Evolutionary conservation across 2,888 invertebrate genomes (phyloP), one percentile per base, ranked within the genome.

Genomic region (Drosophila putrida): DNA sequence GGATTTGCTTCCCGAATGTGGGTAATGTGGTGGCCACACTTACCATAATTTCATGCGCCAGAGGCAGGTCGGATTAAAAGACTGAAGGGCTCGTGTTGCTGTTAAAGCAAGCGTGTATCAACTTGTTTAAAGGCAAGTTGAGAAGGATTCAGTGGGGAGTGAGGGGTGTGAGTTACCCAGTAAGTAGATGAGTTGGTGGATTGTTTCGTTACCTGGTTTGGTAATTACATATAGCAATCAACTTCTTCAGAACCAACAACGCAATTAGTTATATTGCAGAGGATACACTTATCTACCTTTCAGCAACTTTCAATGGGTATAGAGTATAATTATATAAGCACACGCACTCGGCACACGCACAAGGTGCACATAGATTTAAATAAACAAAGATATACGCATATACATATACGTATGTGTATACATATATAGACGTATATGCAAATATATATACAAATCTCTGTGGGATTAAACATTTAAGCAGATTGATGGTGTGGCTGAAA

Each of bases 391-490:
- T 50, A 25, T 20, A 20, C 5, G 6, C 20, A 31, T 6, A 35
- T 2, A 35, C 6, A 11, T 10, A 10, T 6, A 28, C 5, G 31
- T n/a, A 35, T 10, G 43, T 20, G 15, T 9, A 27, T 20, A 44
- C 35, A 60, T 15, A 27, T 33, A 36, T 15, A 15, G 28, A 46
- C 13, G 10, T 28, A 27, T 51, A 61, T 80, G 68, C 63, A 74
- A 71, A 71, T 70, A 75, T 43, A 75, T 43, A 68, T 60, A 73
- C 65, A 75, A 88, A 81, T 81, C 83, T 80, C 82, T 58, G 78
- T 55, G 78, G 88, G 83, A 88, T 88, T 88, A 78, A 85, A 78
- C 86, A 88, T 85, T 85, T 86, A 86, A 82, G 82, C 78, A 88
- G 85, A 88, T 85, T 85, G 85, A 88, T 83, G 88, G 68, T 73